phyloP scores from a whole-genome alignment of 2,888 invertebrate species.

The Apoda limacodes region DNA sequence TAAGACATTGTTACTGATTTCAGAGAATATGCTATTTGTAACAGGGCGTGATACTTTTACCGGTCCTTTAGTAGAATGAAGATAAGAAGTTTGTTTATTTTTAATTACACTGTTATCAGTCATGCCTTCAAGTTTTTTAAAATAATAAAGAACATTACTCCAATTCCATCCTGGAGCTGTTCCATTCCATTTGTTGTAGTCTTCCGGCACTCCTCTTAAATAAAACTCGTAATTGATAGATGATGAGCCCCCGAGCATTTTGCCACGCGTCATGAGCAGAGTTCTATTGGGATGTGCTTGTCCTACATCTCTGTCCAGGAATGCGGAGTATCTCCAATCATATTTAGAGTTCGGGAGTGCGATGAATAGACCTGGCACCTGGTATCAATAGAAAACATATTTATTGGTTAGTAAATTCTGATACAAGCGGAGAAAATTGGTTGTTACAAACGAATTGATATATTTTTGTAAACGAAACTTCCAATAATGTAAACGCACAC shows the following conservation, averaged over 20 bases:
- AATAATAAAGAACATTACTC: slow-evolving; percentile 15
- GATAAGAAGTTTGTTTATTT: slow-evolving; percentile 3
- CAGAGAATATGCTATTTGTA: slow-evolving; percentile 10
- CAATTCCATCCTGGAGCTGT: slow-evolving; percentile 19
- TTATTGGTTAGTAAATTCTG: too few species aligned
- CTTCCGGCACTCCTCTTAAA: slow-evolving; percentile 17
- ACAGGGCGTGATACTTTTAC: slow-evolving; percentile 17
- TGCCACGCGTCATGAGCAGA: too few species aligned
- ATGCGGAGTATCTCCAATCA: slow-evolving; percentile 32
- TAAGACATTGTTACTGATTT: too few species aligned
- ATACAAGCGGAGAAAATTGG: too few species aligned
- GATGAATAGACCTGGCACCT: slow-evolving; percentile 35
- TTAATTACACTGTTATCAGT: slow-evolving; percentile 13
- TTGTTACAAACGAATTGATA: too few species aligned
- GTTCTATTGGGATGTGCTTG: slow-evolving; percentile 23
- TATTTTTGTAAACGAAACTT: too few species aligned
- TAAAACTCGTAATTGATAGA: slow-evolving; percentile 19
- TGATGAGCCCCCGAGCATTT: slow-evolving; percentile 18
- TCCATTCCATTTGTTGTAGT: slow-evolving; percentile 18
- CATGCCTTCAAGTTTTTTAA: slow-evolving; percentile 20
- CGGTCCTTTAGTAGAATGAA: slow-evolving; percentile 18
- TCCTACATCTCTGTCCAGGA: slow-evolving; percentile 27
- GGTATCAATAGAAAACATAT: too few species aligned
- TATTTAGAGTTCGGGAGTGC: slow-evolving; percentile 29
- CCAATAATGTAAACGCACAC: too few species aligned